Evolutionary conservation across 2,797 vertebrate species (phyloP), one percentile per base, ranked within the genome.

Genomic region (Luscinia megarhynchos): DNA sequence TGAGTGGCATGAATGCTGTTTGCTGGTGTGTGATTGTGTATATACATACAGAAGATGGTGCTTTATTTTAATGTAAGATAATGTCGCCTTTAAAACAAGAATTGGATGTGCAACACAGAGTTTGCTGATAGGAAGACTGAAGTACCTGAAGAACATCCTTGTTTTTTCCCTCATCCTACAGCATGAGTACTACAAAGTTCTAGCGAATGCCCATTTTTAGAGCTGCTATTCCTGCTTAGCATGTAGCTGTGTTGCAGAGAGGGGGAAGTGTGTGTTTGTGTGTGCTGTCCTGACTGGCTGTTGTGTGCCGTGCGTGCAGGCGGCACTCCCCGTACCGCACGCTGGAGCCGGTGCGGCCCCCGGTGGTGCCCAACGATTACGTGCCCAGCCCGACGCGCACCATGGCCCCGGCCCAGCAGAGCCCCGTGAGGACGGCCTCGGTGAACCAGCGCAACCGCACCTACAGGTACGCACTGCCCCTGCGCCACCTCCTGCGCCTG

Each of bases 381-480:
- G 99, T 99, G 98, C 99, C 98, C 83, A 99, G 99, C 98, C 99
- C 99, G 97, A 99, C 99, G 90, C 99, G 99, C 98, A 99, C 98
- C 98, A 98, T 98, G 98, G 98, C 98, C 97, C 99, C 98, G 84
- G 98, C 99, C 93, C 99, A 98, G 97, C 98, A 99, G 98, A 99
- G 99, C 98, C 99, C 99, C 90, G 99, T 99, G 97, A 98, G 99
- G 98, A 99, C 99, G 97, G 99, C 99, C 97, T 99, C 99, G 83
- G 98, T 99, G 96, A 99, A 99, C 98, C 99, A 99, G 98, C 99
- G 99, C 99, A 99, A 98, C 98, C 99, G 99, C 98, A 99, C 99
- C 87, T 99, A 99, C 99, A 99, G 99, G 99, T 99, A 99, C 73
- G 3, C 4, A 7, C 51, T 20, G 51, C 53, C 32, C 53, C 30